Evolutionary conservation across 2,113 vertebrate genomes (phyloP).

Genomic region (Sebastes fasciatus): DNA sequence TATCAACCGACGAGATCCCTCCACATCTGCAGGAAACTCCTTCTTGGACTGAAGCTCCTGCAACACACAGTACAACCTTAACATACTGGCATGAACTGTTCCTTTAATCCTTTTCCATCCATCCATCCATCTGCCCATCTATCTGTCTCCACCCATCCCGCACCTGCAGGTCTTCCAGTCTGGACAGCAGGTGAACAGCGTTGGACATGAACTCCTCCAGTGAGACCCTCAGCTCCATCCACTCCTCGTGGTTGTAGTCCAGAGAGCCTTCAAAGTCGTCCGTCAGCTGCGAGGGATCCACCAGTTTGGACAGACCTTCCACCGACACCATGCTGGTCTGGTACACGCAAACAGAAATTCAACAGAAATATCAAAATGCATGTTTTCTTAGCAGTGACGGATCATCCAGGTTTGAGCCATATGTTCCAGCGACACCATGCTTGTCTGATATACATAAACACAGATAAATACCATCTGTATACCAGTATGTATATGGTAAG

Average conservation of each 20-base stretch:
- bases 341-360: constrained; percentile 18
- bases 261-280: constrained; percentile 97
- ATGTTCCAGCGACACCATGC: neutral
- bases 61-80: constrained; percentile 7
- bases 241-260: constrained; percentile 98
- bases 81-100: neutral
- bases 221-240: constrained; percentile 95
- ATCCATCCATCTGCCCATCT: neutral
- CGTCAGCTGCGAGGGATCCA: constrained; percentile 97
- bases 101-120: neutral
- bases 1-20: constrained; percentile 94
- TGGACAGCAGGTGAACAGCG: constrained; percentile 93
- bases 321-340: constrained; percentile 99
- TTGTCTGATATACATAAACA: too few relatives aligned
- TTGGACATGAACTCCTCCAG: constrained; percentile 97
- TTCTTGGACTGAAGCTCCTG: constrained; percentile 96
- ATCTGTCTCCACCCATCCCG: neutral
- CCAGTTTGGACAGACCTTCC: constrained; percentile 95
- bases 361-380: neutral
- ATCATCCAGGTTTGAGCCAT: neutral
- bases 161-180: constrained; percentile 93
- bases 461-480: too few relatives aligned
- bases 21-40: constrained; percentile 97
- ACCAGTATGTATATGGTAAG: too few relatives aligned
- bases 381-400: neutral